A percentile compares a stretch with the other conserved stretches of the same genome.
Evolutionary conservation across 2,797 vertebrate genomes (phyloP).

Genomic region (Iguana delicatissima): DNA sequence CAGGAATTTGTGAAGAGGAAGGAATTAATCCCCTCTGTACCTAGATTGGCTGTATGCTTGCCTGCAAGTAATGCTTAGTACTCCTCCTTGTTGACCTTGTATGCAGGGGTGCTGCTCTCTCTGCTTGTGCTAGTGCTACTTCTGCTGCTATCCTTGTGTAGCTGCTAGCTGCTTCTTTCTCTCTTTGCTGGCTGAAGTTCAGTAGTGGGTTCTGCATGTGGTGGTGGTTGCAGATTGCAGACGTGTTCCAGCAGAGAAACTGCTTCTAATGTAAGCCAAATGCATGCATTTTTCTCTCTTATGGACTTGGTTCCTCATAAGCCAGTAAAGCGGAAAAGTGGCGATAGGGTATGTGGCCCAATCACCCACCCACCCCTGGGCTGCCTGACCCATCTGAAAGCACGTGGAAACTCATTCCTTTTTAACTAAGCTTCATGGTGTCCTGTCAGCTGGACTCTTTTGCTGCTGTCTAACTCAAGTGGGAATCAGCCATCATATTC

Average conservation of each 20-base stretch:
- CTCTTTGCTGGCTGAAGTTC: conserved; percentile 55
- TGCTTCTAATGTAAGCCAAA: conserved; percentile 67
- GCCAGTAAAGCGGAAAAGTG: conserved; percentile 19
- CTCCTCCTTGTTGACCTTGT: not conserved
- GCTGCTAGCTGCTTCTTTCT: conserved; percentile 15
- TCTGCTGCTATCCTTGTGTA: not conserved
- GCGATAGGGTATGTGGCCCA: conserved; percentile 38
- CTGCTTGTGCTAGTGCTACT: not conserved
- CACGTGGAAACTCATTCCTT: conserved; percentile 62
- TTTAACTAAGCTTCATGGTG: conserved; percentile 51
- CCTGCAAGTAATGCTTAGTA: not conserved
- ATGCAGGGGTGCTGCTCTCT: fast-evolving
- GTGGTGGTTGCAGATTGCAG: conserved; percentile 5
- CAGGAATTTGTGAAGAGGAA: conserved; percentile 73
- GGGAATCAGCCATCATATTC: not conserved
- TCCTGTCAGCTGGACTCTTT: conserved; percentile 68
- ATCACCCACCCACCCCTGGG: conserved; percentile 51
- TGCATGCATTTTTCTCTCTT: not conserved
- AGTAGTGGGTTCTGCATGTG: conserved; percentile 40
- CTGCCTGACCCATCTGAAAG: conserved; percentile 57
- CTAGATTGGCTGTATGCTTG: not conserved
- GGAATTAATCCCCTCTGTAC: conserved; percentile 55
- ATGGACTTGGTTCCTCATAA: conserved; percentile 36
- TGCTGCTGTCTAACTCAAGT: conserved; percentile 30
- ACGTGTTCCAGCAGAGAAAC: conserved; percentile 63